phyloP scores from a whole-genome alignment of 1,140 invertebrate genomes.

The Colletes gigas region DNA sequence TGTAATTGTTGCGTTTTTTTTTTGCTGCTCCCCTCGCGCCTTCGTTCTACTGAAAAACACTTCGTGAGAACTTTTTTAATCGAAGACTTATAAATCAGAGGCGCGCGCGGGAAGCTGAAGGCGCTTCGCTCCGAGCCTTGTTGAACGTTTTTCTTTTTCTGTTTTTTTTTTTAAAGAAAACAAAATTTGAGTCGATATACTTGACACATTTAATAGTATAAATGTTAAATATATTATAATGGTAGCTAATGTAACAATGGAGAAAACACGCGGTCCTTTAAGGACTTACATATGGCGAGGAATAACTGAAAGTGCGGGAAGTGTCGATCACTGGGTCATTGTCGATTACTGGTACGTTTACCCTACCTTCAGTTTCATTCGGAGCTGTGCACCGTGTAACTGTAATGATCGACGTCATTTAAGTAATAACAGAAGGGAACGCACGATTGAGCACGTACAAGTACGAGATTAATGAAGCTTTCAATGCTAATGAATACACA shows the following conservation, averaged over 20 bases:
- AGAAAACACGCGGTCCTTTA: too few relatives aligned
- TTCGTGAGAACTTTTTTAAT: neutral
- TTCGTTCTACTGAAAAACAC: neutral
- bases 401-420: neutral
- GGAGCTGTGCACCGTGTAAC: neutral
- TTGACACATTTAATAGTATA: too few relatives aligned
- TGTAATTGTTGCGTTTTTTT: conserved; percentile 33
- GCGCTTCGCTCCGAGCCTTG: neutral
- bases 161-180: too few relatives aligned
- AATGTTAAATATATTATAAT: too few relatives aligned
- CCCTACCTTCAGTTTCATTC: neutral
- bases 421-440: conserved; percentile 18
- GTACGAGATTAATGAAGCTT: conserved; percentile 24
- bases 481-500: conserved; percentile 22
- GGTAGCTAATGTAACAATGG: too few relatives aligned
- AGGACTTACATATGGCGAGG: too few relatives aligned
- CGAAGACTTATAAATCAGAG: neutral
- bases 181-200: too few relatives aligned
- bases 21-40: neutral
- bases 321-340: neutral
- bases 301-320: neutral
- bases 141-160: neutral
- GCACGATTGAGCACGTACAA: conserved; percentile 7
- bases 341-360: too few relatives aligned
- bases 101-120: neutral